Conservation (phyloP, 1,140 invertebrate genomes). For the Neuroterus valhalla region DNA sequence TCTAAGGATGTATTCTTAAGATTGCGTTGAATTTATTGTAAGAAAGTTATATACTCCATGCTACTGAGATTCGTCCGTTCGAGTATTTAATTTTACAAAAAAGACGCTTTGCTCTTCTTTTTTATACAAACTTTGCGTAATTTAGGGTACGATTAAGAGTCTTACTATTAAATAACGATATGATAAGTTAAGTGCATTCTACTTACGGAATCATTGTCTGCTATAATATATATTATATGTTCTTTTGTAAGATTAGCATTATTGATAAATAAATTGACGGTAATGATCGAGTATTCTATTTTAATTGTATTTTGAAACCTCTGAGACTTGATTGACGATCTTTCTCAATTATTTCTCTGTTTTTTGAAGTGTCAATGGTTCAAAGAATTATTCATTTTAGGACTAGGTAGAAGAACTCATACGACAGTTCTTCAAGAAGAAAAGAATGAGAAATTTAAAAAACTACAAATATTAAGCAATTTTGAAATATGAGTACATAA, state of each 20-base stretch:
- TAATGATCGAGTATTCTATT: slow-evolving; percentile 34
- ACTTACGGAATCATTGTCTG: slow-evolving; percentile 59
- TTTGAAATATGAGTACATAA: too few relatives aligned
- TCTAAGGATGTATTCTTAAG: not conserved
- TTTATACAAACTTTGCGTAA: slow-evolving; percentile 48
- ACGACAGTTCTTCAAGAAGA: too few relatives aligned
- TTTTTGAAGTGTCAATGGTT: not conserved
- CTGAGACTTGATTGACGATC: not conserved
- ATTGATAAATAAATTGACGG: slow-evolving; percentile 67
- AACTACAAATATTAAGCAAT: too few relatives aligned
- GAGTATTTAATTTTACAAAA: slow-evolving; percentile 51
- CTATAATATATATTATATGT: slow-evolving; percentile 71
- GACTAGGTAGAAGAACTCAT: too few relatives aligned
- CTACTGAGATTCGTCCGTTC: slow-evolving; percentile 41
- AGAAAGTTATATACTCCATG: not conserved
- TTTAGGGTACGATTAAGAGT: slow-evolving; percentile 58
- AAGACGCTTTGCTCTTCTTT: slow-evolving; percentile 50
- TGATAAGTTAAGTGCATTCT: slow-evolving; percentile 55
- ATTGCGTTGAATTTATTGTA: slow-evolving; percentile 8
- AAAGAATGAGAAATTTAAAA: too few relatives aligned
- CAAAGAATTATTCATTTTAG: too few relatives aligned
- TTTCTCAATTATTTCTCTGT: not conserved
- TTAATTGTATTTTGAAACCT: slow-evolving; percentile 25
- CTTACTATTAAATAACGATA: slow-evolving; percentile 54
- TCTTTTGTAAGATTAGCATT: slow-evolving; percentile 71